These are phyloP conservation scores for Porites lobata DNA, from an alignment of 92 coral and sea anemone genomes.

Conservation along the genomic window DNA sequence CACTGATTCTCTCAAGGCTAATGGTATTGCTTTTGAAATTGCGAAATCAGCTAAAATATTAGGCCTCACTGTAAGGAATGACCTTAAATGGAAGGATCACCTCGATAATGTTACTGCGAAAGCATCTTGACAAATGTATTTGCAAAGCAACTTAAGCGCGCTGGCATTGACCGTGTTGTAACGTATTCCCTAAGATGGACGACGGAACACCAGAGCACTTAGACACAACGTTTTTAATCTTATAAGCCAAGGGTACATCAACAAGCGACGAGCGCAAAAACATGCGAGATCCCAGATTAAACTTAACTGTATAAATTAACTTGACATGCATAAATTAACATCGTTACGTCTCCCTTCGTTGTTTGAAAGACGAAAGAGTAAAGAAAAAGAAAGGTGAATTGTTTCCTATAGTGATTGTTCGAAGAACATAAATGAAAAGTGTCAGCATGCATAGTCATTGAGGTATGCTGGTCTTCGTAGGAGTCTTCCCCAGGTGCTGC, in stretches of 20 bases:
- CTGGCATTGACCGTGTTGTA: background rate
- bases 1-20: too few species aligned
- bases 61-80: too few species aligned
- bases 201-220: background rate
- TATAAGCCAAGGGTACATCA: background rate
- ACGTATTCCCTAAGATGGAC: background rate
- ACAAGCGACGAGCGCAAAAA: background rate
- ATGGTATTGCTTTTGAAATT: too few species aligned
- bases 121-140: too few species aligned
- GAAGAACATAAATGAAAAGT: constrained; percentile 4
- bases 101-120: too few species aligned
- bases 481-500: constrained; percentile 19
- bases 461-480: constrained; percentile 35
- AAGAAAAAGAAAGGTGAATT: background rate
- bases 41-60: too few species aligned
- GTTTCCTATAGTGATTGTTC: constrained; percentile 16
- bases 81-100: too few species aligned
- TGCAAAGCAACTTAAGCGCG: too few species aligned
- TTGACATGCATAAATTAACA: constrained; percentile 9
- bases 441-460: constrained; percentile 31
- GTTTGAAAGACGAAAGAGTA: background rate
- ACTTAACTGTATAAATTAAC: constrained; percentile 1
- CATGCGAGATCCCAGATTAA: background rate
- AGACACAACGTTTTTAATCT: constrained; percentile 4
- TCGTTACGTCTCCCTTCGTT: background rate